Conservation (phyloP, 2,888 invertebrate genomes). For the Exocentrus adspersus region DNA sequence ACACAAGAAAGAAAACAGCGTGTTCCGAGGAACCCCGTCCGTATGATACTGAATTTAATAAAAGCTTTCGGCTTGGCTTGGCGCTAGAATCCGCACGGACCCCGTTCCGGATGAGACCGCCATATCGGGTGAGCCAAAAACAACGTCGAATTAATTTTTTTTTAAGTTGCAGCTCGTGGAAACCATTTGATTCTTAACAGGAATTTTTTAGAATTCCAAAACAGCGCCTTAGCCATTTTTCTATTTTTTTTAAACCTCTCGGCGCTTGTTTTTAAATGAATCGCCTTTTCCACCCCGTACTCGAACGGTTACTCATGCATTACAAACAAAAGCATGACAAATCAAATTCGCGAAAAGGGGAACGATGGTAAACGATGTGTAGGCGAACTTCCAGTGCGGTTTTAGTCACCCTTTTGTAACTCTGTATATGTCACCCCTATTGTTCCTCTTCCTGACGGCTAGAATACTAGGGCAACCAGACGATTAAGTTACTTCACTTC, state of each 20-base stretch:
- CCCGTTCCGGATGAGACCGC: background rate
- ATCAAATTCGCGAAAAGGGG: conserved; percentile 7
- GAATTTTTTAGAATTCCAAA: background rate
- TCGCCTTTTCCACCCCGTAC: background rate
- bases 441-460: background rate
- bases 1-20: conserved; percentile 19
- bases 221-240: too few species aligned
- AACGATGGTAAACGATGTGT: background rate
- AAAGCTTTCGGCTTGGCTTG: too few species aligned
- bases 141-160: background rate
- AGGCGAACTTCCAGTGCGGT: background rate
- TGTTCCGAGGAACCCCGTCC: conserved; percentile 12
- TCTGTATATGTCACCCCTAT: conserved; percentile 5
- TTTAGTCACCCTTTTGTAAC: conserved; percentile 5
- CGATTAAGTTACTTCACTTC: background rate
- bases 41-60: conserved; percentile 20
- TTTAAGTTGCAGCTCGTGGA: background rate
- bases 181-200: background rate
- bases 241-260: too few species aligned
- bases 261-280: too few species aligned
- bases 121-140: conserved; percentile 10
- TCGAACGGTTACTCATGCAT: background rate
- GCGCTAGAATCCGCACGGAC: conserved; percentile 15
- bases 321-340: conserved; percentile 10
- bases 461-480: background rate